Evolutionary conservation across 35 echinoderm and acorn worm genomes (phyloP).

Genomic region (Heliocidaris erythrogramma): DNA sequence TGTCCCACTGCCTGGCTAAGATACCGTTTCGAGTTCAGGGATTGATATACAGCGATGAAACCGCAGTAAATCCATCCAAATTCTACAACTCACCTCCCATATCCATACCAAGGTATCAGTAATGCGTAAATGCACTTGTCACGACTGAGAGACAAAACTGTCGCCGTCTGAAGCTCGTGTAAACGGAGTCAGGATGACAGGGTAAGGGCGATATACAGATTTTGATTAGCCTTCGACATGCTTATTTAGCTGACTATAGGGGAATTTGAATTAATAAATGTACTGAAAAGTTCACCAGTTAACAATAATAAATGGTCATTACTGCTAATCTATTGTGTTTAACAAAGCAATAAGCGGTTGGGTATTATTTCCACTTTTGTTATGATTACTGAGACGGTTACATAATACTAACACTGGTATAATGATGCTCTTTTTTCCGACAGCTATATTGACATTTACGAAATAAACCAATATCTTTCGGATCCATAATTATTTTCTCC

Average conservation of each 20-base stretch:
- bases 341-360: too few relatives aligned
- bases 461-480: too few relatives aligned
- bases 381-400: too few relatives aligned
- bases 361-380: too few relatives aligned
- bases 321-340: too few relatives aligned
- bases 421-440: too few relatives aligned
- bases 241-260: neutral
- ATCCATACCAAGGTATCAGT: neutral
- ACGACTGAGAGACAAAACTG: neutral
- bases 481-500: too few relatives aligned
- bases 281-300: too few relatives aligned
- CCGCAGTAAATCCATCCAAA: constrained; percentile 25
- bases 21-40: neutral
- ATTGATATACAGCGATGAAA: constrained; percentile 25
- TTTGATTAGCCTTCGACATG: neutral
- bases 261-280: too few relatives aligned
- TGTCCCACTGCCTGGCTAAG: neutral
- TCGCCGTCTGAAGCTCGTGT: neutral
- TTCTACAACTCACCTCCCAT: neutral
- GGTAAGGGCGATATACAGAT: neutral
- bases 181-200: neutral
- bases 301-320: too few relatives aligned
- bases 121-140: constrained; percentile 9
- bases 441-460: too few relatives aligned
- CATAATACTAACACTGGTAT: too few relatives aligned